phyloP scores from a whole-genome alignment of 2,888 invertebrate species.

The Calameuta filiformis region DNA sequence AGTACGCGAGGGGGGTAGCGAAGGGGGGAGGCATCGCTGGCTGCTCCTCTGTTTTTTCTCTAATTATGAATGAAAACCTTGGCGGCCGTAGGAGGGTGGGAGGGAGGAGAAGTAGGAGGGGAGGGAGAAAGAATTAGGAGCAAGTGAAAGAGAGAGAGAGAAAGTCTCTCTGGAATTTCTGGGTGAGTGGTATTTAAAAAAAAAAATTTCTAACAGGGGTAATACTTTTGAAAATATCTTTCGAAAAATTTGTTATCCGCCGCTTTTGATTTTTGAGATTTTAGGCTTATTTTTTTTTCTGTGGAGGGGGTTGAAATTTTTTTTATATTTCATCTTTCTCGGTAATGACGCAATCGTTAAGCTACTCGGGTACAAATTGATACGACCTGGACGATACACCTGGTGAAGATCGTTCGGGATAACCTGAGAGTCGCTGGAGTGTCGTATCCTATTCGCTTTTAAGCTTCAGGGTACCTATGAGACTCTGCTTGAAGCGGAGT shows the following conservation, averaged over 20 bases:
- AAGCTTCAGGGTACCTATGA: conserved; percentile 36
- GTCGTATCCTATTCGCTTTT: conserved; percentile 39
- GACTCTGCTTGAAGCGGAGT: conserved; percentile 26
- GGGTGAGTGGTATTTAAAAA: background rate
- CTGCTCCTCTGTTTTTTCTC: conserved; percentile 59
- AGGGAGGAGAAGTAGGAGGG: conserved; percentile 19
- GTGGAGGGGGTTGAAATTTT: background rate
- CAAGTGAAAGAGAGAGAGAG: conserved; percentile 9
- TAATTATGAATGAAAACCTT: conserved; percentile 65
- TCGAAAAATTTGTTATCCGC: background rate
- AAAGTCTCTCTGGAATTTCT: conserved; percentile 19
- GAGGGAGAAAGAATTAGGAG: conserved; percentile 5
- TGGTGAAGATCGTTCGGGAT: background rate
- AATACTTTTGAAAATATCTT: background rate
- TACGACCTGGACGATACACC: background rate
- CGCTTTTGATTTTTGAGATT: too few species aligned
- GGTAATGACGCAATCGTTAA: background rate
- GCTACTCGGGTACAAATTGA: background rate
- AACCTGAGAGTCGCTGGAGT: conserved; percentile 31
- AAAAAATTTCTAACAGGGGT: background rate
- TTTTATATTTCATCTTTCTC: background rate
- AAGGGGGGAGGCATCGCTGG: conserved; percentile 7
- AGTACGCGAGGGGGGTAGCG: conserved; percentile 35
- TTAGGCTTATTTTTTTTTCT: too few species aligned
- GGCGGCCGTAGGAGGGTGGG: background rate